Base-by-base conservation (phyloP, 2,797 vertebrate species). In the Syngnathus acus region DNA sequence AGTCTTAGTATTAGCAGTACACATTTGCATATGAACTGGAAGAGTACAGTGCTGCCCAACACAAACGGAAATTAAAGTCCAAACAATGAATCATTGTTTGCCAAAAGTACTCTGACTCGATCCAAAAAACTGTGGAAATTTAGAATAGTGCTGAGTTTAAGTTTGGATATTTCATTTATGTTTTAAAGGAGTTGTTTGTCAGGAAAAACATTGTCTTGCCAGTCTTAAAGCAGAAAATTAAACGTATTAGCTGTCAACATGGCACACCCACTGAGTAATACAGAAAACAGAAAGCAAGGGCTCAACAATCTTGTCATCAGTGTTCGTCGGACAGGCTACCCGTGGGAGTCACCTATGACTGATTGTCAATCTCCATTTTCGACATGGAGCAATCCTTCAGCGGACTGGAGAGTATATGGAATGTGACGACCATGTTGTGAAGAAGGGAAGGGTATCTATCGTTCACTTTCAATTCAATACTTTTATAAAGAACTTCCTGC, bases 1-100 rank as follows among this genome's bases (percentile, higher is more conserved):
- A 23, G n/a, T 23, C 21, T 62, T 43, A 6, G 21, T 62, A 62
- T 62, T 45, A 62, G n/a, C 60, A 43, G 40, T 9, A 23, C 2
- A 8, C 13, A 62, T 62, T 62, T 62, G 21, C 60, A 62, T 45
- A 62, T 62, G 40, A 62, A 45, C 26, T 11, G 39, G n/a, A 17
- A 5, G 32, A 23, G 13, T 16, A 45, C 60, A 26, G n/a, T 6
- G 11, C 40, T 45, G 40, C 40, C 21, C 21, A 62, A 45, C 40
- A 43, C 60, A 26, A 21, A 45, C 1, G 7, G 59, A 61, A 42
- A 61, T 61, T 21, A 42, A 60, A 61, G 19, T 42, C 10, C 38
- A 23, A 21, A 40, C 4, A 54, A 9, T 10, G 11, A 54, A 54
- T 54, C 53, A 54, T 54, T 54, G 23, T 62, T 26, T 23, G 42